These are phyloP conservation scores for Alauda arvensis DNA, from an alignment of 2,797 vertebrate species.

Conservation along the genomic window DNA sequence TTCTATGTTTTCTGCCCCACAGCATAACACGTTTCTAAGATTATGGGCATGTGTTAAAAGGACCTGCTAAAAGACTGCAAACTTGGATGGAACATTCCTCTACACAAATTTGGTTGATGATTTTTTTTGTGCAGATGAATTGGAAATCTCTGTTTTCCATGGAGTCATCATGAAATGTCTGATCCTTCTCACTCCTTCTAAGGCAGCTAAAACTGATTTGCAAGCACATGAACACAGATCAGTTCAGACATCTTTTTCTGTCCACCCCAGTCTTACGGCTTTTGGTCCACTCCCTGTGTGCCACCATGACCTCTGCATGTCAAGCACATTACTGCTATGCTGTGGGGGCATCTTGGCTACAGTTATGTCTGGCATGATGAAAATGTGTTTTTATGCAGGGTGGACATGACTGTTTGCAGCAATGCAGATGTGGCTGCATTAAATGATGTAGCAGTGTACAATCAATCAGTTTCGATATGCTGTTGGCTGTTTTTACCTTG, in stretches of 20 bases:
- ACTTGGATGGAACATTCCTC: not conserved
- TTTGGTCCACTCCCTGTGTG: not conserved
- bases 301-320: not conserved
- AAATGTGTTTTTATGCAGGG: not conserved
- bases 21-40: not conserved
- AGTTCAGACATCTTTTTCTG: not conserved
- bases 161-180: accelerated
- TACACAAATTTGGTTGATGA: not conserved
- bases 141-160: not conserved
- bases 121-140: not conserved
- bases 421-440: not conserved
- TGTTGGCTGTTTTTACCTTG: not conserved
- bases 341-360: not conserved
- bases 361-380: not conserved
- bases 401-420: not conserved
- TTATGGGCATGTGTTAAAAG: not conserved
- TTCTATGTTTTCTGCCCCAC: not conserved
- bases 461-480: not conserved
- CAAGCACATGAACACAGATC: not conserved
- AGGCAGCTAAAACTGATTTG: not conserved
- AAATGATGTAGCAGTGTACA: not conserved
- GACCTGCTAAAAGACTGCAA: not conserved
- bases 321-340: not conserved
- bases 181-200: not conserved
- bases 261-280: not conserved